Evolutionary conservation across 2,797 vertebrate genomes (phyloP), one percentile per base, ranked within the genome.

Genomic region (Mormyrus hasselquistii): DNA sequence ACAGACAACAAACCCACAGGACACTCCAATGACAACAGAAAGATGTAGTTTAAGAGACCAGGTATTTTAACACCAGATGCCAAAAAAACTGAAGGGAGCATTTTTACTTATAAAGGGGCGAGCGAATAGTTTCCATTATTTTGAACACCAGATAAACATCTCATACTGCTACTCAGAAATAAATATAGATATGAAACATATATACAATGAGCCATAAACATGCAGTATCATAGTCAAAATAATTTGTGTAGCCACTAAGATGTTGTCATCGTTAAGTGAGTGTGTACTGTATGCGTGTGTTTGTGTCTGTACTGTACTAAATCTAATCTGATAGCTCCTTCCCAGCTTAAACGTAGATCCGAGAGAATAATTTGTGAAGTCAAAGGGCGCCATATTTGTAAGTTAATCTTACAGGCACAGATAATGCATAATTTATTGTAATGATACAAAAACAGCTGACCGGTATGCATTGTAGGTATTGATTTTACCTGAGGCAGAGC

Each of bases 371-470:
- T 79, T 16, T 44, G 16, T 79, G 16, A 73, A 73, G 59, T 29
- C 59, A 59, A 87, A 41, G 8, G 41, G 29, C 9, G 19, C 52
- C 52, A 59, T 57, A 59, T 87, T 59, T 87, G 34, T 87, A 55
- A 86, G 16, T n/a, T 41, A 59, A 87, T 34, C 25, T 38, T 59
- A 53, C 34, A 87, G 34, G 29, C 16, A 29, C 38, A 82, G 90
- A 29, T 50, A 41, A 44, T 59, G 57, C 86, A 89, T 90, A 84
- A 90, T 90, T 86, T 4, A 89, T 87, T 55, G 22, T 73, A 62
- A 86, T 84, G 83, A 76, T 57, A 65, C 44, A 41, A 82, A 59
- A 87, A 91, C 50, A 34, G 53, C 90, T 89, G 85, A 89, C 79
- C 7, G 6, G 76, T 87, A 4, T 49, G 10, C 50, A 85, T 90